These are phyloP conservation scores for Lophura nycthemera DNA, from an alignment of 2,113 vertebrate species.

Conservation along the genomic window DNA sequence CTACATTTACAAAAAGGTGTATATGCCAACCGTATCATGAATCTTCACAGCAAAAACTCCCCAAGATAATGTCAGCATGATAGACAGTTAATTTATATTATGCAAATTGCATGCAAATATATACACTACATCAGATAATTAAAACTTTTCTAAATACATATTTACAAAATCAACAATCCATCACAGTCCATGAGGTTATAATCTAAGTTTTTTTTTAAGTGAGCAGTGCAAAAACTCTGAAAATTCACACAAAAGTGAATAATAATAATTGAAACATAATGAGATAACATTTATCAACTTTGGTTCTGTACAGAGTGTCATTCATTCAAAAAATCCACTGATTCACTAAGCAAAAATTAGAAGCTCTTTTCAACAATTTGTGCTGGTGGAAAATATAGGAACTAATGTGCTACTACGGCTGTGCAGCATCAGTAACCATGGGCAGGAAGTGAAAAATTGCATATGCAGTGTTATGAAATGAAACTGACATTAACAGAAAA, in stretches of 20 bases:
- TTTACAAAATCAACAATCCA: conserved; percentile 64
- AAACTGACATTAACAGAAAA: neutral
- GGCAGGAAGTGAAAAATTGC: neutral
- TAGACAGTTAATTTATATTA: conserved; percentile 57
- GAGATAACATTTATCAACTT: neutral
- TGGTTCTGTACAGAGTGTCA: neutral
- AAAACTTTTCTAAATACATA: conserved; percentile 50
- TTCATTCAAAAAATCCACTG: neutral
- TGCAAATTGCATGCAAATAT: conserved; percentile 62
- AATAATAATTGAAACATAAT: neutral
- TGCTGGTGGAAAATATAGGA: neutral
- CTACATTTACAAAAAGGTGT: conserved; percentile 5
- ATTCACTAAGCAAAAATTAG: neutral
- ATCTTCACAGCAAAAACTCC: conserved; percentile 25
- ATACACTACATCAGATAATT: conserved; percentile 5
- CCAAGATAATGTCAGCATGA: conserved; percentile 11
- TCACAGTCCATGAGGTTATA: conserved; percentile 53
- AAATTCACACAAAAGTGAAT: neutral
- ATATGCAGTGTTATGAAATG: neutral
- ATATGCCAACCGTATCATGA: neutral
- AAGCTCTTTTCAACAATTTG: neutral
- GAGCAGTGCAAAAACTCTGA: neutral
- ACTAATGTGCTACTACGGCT: neutral
- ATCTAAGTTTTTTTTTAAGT: conserved; percentile 35
- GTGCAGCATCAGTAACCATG: neutral